Conservation (phyloP, 2,888 invertebrate genomes). For the Craniophora ligustri region DNA sequence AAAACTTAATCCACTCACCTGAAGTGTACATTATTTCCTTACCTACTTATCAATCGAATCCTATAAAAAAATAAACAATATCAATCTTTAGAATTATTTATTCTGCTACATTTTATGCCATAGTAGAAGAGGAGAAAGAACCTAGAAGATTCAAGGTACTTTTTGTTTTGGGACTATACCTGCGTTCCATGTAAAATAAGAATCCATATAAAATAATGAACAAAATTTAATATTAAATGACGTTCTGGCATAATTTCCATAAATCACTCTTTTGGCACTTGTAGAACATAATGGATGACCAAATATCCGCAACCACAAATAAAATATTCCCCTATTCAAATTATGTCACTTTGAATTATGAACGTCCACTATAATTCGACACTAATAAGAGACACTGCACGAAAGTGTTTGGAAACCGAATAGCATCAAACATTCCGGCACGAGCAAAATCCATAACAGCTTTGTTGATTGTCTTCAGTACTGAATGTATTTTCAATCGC, state of each 20-base stretch:
- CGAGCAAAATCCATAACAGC: conserved; percentile 75
- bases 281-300: conserved; percentile 59
- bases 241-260: conserved; percentile 65
- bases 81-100: no score
- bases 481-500: conserved; percentile 73
- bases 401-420: conserved; percentile 57
- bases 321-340: conserved; percentile 5
- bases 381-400: conserved; percentile 32
- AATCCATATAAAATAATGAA: conserved; percentile 50
- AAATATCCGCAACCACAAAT: conserved; percentile 27
- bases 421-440: conserved; percentile 70
- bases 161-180: conserved; percentile 58
- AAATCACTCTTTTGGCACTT: conserved; percentile 49
- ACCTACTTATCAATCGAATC: no score
- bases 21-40: no score
- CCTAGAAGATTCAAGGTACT: no score
- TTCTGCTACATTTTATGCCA: no score
- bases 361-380: conserved; percentile 19
- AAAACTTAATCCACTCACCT: no score
- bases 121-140: no score
- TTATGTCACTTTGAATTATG: conserved; percentile 13
- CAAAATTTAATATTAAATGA: conserved; percentile 44
- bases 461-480: conserved; percentile 74
- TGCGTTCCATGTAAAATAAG: conserved; percentile 53
- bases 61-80: no score